Evolutionary conservation across 2,797 vertebrate genomes (phyloP).

Genomic region (Euthynnus affinis): DNA sequence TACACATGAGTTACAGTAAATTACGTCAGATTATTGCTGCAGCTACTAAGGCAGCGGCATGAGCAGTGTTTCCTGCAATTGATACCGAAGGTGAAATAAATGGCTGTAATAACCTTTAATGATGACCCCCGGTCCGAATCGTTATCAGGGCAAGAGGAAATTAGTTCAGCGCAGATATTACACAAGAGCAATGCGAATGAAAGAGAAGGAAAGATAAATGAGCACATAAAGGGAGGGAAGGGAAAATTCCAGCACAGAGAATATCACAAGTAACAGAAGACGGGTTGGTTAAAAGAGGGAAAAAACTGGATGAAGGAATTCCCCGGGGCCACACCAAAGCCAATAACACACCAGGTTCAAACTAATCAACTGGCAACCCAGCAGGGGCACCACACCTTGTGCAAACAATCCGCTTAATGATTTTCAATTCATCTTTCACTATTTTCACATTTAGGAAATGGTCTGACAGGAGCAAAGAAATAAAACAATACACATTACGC

Average conservation of each 20-base stretch:
- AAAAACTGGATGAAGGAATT: slow-evolving; percentile 50
- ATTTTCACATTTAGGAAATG: not conserved
- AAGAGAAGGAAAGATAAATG: slow-evolving; percentile 66
- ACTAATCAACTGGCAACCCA: slow-evolving; percentile 14
- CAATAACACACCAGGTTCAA: slow-evolving; percentile 13
- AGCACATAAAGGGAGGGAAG: slow-evolving; percentile 37
- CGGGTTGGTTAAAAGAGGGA: slow-evolving; percentile 24
- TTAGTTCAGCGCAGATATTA: slow-evolving; percentile 50
- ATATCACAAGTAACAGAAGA: slow-evolving; percentile 26
- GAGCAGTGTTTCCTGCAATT: slow-evolving; percentile 21
- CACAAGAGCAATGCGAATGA: slow-evolving; percentile 43
- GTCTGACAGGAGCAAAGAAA: slow-evolving; percentile 13
- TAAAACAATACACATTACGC: not conserved
- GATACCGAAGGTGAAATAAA: slow-evolving; percentile 61
- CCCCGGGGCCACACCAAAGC: slow-evolving; percentile 50
- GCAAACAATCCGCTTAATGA: slow-evolving; percentile 25
- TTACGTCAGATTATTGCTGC: slow-evolving; percentile 50
- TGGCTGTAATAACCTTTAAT: slow-evolving; percentile 72
- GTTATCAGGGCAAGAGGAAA: slow-evolving; percentile 54
- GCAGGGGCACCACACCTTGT: slow-evolving; percentile 20
- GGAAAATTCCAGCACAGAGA: slow-evolving; percentile 49
- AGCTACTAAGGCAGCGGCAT: slow-evolving; percentile 27
- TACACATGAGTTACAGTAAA: slow-evolving; percentile 12
- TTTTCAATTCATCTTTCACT: slow-evolving; percentile 6
- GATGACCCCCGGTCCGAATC: slow-evolving; percentile 54